Percentiles rank a stretch among this genome's conserved stretches.
These are phyloP conservation scores for Oriolus oriolus DNA, from an alignment of 2,113 vertebrate genomes.

Conservation along the genomic window DNA sequence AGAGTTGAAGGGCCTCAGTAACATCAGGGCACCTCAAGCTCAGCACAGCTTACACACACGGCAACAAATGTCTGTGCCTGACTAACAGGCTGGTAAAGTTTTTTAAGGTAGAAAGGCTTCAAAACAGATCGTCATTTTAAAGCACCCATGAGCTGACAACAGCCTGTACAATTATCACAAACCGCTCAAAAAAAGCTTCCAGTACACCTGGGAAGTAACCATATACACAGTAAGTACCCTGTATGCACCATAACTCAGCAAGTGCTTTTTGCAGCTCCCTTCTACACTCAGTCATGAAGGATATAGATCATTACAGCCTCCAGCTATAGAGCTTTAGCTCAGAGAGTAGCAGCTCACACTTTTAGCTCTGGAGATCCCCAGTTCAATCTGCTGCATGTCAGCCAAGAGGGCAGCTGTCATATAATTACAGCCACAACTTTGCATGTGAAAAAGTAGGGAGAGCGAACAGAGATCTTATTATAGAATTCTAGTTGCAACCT, in stretches of 20 bases:
- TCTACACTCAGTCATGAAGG: slow-evolving; percentile 38
- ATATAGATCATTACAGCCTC: slow-evolving; percentile 61
- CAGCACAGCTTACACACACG: neutral
- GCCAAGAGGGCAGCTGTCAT: slow-evolving; percentile 67
- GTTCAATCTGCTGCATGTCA: slow-evolving; percentile 66
- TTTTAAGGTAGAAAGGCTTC: slow-evolving; percentile 4
- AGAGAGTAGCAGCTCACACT: slow-evolving; percentile 56
- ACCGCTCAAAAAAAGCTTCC: neutral
- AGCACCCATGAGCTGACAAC: neutral
- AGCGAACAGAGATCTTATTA: slow-evolving; percentile 26
- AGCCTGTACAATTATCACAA: neutral
- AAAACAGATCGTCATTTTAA: neutral
- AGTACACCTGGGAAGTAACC: neutral
- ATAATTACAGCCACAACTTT: slow-evolving; percentile 64
- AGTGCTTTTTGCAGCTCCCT: slow-evolving; percentile 44
- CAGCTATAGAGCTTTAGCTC: slow-evolving; percentile 53
- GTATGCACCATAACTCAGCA: slow-evolving; percentile 1
- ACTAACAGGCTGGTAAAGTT: neutral
- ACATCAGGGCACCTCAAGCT: neutral
- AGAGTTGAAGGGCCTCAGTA: neutral
- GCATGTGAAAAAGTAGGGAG: slow-evolving; percentile 61
- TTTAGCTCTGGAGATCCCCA: slow-evolving; percentile 64
- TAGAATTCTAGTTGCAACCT: slow-evolving; percentile 58
- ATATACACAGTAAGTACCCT: neutral
- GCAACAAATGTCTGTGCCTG: neutral